Evolutionary conservation across 1,140 invertebrate genomes (phyloP).

Genomic region (Drosophila chauvacae): DNA sequence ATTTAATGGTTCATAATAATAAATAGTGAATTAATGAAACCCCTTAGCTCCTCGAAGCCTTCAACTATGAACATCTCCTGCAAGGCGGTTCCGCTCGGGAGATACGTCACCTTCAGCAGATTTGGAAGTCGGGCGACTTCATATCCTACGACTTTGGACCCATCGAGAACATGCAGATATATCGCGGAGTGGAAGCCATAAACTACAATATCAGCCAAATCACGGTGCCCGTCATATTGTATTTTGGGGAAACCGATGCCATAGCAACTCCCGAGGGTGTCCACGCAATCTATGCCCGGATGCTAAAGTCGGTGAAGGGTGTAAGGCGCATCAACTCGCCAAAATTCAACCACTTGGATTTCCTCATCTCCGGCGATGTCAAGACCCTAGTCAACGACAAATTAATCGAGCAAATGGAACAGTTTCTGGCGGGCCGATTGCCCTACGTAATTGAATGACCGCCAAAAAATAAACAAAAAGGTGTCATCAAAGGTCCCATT

Average conservation of each 20-base stretch:
- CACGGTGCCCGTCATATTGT: conserved; percentile 88
- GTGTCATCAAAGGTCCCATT: conserved; percentile 56
- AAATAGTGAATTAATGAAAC: no score
- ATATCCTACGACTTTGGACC: conserved; percentile 73
- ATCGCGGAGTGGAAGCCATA: conserved; percentile 85
- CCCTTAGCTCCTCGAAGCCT: conserved; percentile 57
- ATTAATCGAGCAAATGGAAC: conserved; percentile 81
- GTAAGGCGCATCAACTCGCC: conserved; percentile 83
- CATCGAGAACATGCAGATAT: conserved; percentile 84
- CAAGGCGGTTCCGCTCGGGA: conserved; percentile 69
- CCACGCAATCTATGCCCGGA: conserved; percentile 85
- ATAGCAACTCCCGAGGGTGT: conserved; percentile 87
- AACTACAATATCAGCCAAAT: conserved; percentile 87
- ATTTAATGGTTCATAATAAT: no score
- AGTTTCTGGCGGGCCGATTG: conserved; percentile 75
- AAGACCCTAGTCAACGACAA: conserved; percentile 87
- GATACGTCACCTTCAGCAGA: conserved; percentile 71
- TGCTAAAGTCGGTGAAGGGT: conserved; percentile 73
- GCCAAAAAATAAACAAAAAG: conserved; percentile 34
- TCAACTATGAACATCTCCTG: conserved; percentile 69
- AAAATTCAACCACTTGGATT: conserved; percentile 87
- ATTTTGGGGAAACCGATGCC: conserved; percentile 90
- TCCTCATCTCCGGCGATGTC: conserved; percentile 87
- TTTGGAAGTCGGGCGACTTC: conserved; percentile 82
- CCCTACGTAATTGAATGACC: conserved; percentile 76